Evolutionary conservation across 2,888 invertebrate genomes (phyloP).

Genomic region (Glyphotaelius pellucidus): DNA sequence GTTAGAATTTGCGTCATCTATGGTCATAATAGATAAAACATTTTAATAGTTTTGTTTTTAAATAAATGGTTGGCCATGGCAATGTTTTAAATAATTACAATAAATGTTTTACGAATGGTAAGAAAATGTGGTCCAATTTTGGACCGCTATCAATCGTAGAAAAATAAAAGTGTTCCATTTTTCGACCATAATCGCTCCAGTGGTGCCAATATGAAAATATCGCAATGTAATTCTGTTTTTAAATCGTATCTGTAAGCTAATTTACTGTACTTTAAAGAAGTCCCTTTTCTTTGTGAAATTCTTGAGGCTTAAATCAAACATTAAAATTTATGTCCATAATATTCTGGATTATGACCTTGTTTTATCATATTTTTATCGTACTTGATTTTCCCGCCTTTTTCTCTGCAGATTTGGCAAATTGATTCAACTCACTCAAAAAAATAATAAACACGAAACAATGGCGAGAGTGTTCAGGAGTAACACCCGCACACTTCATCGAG

Average conservation of each 20-base stretch:
- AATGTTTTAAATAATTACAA: too few species aligned
- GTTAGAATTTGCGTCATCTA: too few species aligned
- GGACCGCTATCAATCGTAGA: too few species aligned
- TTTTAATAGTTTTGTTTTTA: too few species aligned
- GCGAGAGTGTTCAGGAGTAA: neutral
- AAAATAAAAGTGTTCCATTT: too few species aligned
- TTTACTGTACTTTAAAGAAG: neutral
- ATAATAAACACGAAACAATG: neutral
- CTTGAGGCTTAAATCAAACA: neutral
- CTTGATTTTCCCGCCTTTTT: neutral
- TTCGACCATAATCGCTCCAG: too few species aligned
- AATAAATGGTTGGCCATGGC: too few species aligned
- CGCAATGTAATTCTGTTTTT: neutral
- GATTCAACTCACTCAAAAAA: conserved; percentile 10
- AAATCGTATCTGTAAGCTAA: neutral
- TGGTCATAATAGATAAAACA: too few species aligned
- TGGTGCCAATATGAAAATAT: neutral
- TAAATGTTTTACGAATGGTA: too few species aligned
- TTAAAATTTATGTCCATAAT: neutral
- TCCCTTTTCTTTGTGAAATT: neutral
- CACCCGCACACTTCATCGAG: neutral
- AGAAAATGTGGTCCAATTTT: too few species aligned
- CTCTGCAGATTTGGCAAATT: neutral
- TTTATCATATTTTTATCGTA: neutral
- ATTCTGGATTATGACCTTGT: neutral